phyloP scores from a whole-genome alignment of 2,888 invertebrate genomes.

The Gari tellinella region DNA sequence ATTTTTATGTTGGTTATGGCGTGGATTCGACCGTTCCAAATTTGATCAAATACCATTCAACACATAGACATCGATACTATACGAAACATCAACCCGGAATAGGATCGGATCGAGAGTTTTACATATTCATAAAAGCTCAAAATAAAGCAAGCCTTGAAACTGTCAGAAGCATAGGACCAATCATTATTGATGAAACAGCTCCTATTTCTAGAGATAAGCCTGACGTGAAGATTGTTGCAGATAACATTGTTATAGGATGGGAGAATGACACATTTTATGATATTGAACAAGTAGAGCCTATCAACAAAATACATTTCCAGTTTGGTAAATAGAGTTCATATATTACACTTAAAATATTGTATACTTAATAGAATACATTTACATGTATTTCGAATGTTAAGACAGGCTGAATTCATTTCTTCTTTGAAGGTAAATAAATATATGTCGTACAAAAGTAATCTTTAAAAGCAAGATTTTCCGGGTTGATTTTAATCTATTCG shows the following conservation, averaged over 20 bases:
- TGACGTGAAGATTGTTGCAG: slow-evolving; percentile 16
- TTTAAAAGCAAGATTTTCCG: no score
- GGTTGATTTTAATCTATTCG: no score
- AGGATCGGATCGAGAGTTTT: slow-evolving; percentile 41
- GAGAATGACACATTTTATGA: slow-evolving; percentile 48
- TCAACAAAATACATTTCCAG: slow-evolving; percentile 38
- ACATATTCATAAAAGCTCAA: slow-evolving; percentile 45
- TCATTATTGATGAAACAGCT: slow-evolving; percentile 64
- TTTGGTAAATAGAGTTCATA: slow-evolving; percentile 34
- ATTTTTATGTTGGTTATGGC: slow-evolving; percentile 57
- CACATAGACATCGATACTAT: slow-evolving; percentile 35
- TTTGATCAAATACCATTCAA: slow-evolving; percentile 43
- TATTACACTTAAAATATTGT: no score
- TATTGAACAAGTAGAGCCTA: slow-evolving; percentile 40
- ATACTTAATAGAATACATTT: no score
- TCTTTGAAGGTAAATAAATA: no score
- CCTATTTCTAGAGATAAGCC: slow-evolving; percentile 35
- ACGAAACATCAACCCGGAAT: slow-evolving; percentile 48
- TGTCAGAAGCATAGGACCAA: slow-evolving; percentile 49
- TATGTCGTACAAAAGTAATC: no score
- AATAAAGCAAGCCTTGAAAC: slow-evolving; percentile 60
- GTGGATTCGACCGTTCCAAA: slow-evolving; percentile 21
- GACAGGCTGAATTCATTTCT: no score
- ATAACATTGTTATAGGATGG: slow-evolving; percentile 47
- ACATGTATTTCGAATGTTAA: no score